phyloP scores from a whole-genome alignment of 1,140 invertebrate species.

The Archegozetes longisetosus region DNA sequence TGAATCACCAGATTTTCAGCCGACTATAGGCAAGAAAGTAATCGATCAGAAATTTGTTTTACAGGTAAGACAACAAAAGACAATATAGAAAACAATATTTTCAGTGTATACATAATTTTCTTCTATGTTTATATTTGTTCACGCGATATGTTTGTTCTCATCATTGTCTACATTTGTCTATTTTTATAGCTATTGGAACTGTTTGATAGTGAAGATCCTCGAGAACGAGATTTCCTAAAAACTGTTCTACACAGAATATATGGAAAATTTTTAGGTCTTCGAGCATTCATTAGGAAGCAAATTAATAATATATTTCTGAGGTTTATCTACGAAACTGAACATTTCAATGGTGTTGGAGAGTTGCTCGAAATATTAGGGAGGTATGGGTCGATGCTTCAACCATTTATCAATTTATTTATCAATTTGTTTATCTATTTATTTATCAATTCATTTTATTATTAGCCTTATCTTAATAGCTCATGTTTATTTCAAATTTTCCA shows the following conservation, averaged over 20 bases:
- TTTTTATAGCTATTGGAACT: constrained; percentile 83
- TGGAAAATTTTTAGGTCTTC: constrained; percentile 93
- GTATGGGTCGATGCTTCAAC: constrained; percentile 21
- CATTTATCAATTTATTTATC: not conserved
- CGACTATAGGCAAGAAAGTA: constrained; percentile 88
- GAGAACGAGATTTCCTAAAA: constrained; percentile 97
- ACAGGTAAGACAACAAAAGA: constrained; percentile 20
- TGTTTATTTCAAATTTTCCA: too few relatives aligned
- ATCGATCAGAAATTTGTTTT: constrained; percentile 99
- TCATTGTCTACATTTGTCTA: constrained; percentile 20
- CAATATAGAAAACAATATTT: too few relatives aligned
- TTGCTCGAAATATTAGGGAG: constrained; percentile 91
- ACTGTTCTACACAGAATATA: constrained; percentile 98
- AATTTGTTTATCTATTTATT: not conserved
- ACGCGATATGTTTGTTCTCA: not conserved
- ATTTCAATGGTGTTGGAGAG: constrained; percentile 97
- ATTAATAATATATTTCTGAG: constrained; percentile 98
- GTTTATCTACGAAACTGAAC: constrained; percentile 99
- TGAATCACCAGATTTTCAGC: constrained; percentile 77
- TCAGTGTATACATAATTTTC: constrained; percentile 3
- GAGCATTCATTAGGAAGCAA: constrained; percentile 98
- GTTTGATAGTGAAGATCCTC: constrained; percentile 97
- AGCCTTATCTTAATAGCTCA: not conserved
- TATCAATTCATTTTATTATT: constrained; percentile 1
- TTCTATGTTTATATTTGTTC: not conserved